phyloP scores from a whole-genome alignment of 2,888 invertebrate species.

The Oegoconia quadripuncta region DNA sequence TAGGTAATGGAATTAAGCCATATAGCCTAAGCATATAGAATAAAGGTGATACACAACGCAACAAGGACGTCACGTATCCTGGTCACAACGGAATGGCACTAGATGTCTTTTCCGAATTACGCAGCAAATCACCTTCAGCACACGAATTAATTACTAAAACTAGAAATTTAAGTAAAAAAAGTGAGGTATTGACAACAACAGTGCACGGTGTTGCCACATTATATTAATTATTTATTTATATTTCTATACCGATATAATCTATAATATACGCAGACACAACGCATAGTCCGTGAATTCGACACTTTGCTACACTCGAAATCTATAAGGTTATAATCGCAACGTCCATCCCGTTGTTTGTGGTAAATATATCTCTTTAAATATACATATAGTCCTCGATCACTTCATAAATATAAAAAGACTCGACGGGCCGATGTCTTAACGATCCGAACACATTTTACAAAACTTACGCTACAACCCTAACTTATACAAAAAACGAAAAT shows the following conservation, averaged over 20 bases:
- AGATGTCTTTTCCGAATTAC: too few relatives aligned
- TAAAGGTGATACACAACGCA: background rate
- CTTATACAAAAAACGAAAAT: conserved; percentile 17
- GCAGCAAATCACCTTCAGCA: too few relatives aligned
- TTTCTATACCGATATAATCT: conserved; percentile 56
- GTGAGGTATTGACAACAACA: conserved; percentile 26
- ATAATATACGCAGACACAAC: conserved; percentile 52
- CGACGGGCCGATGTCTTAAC: too few relatives aligned
- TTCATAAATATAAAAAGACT: too few relatives aligned
- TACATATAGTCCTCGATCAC: conserved; percentile 5
- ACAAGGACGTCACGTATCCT: too few relatives aligned
- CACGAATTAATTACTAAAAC: too few relatives aligned
- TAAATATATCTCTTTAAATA: conserved; percentile 16
- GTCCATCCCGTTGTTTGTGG: background rate
- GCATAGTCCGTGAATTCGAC: conserved; percentile 37
- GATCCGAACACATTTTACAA: conserved; percentile 9
- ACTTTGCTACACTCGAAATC: conserved; percentile 32
- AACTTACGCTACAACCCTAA: conserved; percentile 11
- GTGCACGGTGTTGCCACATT: conserved; percentile 41
- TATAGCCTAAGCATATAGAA: too few relatives aligned
- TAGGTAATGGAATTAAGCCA: too few relatives aligned
- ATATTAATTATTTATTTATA: conserved; percentile 33
- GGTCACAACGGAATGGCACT: too few relatives aligned
- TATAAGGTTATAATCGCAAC: conserved; percentile 7
- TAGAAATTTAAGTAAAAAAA: background rate